A percentile compares a stretch with the other conserved stretches of the same genome.
Conservation (phyloP, 2,888 invertebrate genomes). For the Scaptomyza cyrtandrae region DNA sequence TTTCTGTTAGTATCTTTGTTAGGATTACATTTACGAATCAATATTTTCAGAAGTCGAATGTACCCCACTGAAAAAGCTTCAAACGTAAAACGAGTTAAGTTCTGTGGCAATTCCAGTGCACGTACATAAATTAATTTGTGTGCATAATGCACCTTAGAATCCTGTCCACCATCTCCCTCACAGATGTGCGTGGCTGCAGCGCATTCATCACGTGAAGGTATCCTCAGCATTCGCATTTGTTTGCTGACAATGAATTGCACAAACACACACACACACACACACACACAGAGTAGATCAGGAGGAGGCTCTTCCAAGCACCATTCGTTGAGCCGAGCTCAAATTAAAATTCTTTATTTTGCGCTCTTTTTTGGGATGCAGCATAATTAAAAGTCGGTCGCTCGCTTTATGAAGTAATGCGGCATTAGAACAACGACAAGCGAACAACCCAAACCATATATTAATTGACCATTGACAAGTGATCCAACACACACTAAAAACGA, state of each 20-base stretch:
- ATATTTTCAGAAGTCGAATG: background rate
- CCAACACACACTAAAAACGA: constrained; percentile 9
- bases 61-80: background rate
- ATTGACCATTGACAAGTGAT: constrained; percentile 54
- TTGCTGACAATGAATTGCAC: constrained; percentile 81
- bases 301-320: too few species aligned
- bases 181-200: constrained; percentile 75
- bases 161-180: constrained; percentile 45
- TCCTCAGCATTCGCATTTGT: constrained; percentile 69
- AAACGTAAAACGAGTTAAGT: background rate
- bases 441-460: constrained; percentile 48
- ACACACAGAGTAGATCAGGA: constrained; percentile 9
- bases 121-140: constrained; percentile 80
- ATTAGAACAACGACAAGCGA: constrained; percentile 63
- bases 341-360: constrained; percentile 70
- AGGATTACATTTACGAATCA: too few species aligned
- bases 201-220: constrained; percentile 79
- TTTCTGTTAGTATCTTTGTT: too few species aligned
- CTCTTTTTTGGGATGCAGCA: constrained; percentile 30
- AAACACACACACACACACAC: constrained; percentile 29
- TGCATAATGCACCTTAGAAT: constrained; percentile 75
- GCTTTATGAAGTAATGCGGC: constrained; percentile 71
- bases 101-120: constrained; percentile 26
- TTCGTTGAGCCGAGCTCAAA: constrained; percentile 62
- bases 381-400: constrained; percentile 71